Evolutionary conservation across 2,113 vertebrate species (phyloP), one percentile per base, ranked within the genome.

Genomic region (Hystrix cristata): DNA sequence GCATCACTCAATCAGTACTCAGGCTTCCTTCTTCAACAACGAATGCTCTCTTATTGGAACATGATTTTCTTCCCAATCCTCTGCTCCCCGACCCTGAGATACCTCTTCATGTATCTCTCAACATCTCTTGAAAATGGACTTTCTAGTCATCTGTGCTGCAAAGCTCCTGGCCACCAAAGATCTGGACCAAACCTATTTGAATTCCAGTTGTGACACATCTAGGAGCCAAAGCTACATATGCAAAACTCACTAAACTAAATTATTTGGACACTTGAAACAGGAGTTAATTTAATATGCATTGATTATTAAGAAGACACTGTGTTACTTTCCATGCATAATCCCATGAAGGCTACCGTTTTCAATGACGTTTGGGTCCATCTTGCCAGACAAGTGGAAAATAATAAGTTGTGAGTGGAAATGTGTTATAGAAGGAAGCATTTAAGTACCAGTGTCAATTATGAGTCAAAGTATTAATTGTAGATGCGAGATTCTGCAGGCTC

Each of bases 161-260:
- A 62, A 25, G 15, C 60, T 62, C 19, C 19, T 38, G 25, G 60
- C 23, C 19, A 62, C 21, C 48, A 67, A 92, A 85, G 12, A 31
- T 29, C 57, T 43, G 25, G 21, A 64, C 7, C 25, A n/a, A 11
- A 65, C 29, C 23, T 74, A 86, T 46, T 11, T 76, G 18, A 90
- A 53, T 92, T 60, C 34, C 13, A 87, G 4, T 72, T 65, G 57
- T 60, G 65, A 0, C 11, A 38, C 27, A 83, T 46, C 59, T 53
- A 65, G 38, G 48, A 46, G 27, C 9, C 71, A 19, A 78, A 55
- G 25, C 16, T 65, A 65, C 15, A 27, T 55, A 55, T 72, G 34
- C 19, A 87, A 87, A 96, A 65, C 14, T 90, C 48, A 38, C 82
- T 78, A 78, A 90, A 38, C 60, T 55, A 83, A 94, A 53, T 90